These are phyloP conservation scores for Dinomys branickii DNA, from an alignment of 2,113 vertebrate species.

Conservation along the genomic window DNA sequence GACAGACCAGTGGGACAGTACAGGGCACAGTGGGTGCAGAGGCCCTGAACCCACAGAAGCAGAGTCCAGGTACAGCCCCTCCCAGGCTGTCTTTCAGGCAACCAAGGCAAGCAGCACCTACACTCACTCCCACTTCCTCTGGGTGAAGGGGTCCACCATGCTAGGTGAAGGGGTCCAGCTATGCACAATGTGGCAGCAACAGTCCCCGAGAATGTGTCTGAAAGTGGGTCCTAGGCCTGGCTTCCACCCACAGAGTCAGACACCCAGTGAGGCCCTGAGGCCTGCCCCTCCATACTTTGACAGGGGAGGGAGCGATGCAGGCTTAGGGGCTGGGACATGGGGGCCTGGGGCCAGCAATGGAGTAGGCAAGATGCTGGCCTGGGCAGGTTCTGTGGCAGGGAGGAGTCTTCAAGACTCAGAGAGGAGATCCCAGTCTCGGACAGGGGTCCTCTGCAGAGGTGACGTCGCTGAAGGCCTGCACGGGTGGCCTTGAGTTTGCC, in stretches of 20 bases:
- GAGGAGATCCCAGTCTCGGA: background rate
- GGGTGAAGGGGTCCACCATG: background rate
- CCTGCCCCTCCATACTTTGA: accelerated
- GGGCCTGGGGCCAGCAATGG: no score
- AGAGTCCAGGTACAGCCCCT: background rate
- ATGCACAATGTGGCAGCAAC: background rate
- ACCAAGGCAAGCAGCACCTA: background rate
- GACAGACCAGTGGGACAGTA: background rate
- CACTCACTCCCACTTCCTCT: no score
- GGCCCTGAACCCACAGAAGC: background rate
- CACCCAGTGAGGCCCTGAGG: accelerated
- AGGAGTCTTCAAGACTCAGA: no score
- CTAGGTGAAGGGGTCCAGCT: background rate
- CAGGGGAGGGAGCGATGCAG: accelerated
- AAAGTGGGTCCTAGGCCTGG: background rate
- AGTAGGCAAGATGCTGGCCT: accelerated
- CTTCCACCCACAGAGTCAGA: background rate
- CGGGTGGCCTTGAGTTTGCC: background rate
- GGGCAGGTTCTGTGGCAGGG: accelerated
- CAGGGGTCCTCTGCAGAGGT: background rate
- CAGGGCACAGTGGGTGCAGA: no score
- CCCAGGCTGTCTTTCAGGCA: no score
- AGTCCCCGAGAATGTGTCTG: accelerated
- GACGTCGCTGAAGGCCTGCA: background rate
- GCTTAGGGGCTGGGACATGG: background rate